Evolutionary conservation across 2,888 invertebrate genomes (phyloP).

Genomic region (Plemyria rubiginata): DNA sequence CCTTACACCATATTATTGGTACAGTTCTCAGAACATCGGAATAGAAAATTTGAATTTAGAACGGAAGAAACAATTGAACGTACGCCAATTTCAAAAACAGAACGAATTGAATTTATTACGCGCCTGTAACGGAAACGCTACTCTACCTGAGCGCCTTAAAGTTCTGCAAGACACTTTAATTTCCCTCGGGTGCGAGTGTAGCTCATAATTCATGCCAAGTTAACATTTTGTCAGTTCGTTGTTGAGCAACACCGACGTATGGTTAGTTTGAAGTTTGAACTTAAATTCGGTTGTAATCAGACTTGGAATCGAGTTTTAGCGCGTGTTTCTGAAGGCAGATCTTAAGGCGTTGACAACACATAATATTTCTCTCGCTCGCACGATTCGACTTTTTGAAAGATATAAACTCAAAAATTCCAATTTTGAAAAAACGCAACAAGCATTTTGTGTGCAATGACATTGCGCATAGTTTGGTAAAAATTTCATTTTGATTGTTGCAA

Average conservation of each 20-base stretch:
- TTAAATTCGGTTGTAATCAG: constrained; percentile 54
- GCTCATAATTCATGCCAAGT: constrained; percentile 82
- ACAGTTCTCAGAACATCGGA: constrained; percentile 1
- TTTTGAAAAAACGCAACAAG: too few species aligned
- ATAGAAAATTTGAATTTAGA: constrained; percentile 13
- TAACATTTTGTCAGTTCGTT: constrained; percentile 83
- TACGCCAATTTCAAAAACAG: constrained; percentile 59
- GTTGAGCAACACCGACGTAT: constrained; percentile 67
- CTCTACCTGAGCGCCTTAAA: constrained; percentile 78
- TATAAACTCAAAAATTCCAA: too few species aligned
- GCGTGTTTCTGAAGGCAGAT: constrained; percentile 28
- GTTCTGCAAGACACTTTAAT: constrained; percentile 83
- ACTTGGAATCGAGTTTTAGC: constrained; percentile 28
- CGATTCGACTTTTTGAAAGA: too few species aligned
- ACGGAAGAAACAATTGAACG: constrained; percentile 49
- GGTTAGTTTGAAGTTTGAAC: constrained; percentile 55
- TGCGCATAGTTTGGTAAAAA: too few species aligned
- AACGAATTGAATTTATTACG: constrained; percentile 70
- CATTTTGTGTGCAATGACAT: too few species aligned
- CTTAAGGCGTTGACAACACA: too few species aligned
- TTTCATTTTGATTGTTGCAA: too few species aligned
- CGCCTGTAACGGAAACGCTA: constrained; percentile 53
- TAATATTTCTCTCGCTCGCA: too few species aligned
- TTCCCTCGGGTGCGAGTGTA: constrained; percentile 74
- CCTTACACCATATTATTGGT: neutral